Conservation (phyloP, 2,797 vertebrate species). For the Avahi laniger region DNA sequence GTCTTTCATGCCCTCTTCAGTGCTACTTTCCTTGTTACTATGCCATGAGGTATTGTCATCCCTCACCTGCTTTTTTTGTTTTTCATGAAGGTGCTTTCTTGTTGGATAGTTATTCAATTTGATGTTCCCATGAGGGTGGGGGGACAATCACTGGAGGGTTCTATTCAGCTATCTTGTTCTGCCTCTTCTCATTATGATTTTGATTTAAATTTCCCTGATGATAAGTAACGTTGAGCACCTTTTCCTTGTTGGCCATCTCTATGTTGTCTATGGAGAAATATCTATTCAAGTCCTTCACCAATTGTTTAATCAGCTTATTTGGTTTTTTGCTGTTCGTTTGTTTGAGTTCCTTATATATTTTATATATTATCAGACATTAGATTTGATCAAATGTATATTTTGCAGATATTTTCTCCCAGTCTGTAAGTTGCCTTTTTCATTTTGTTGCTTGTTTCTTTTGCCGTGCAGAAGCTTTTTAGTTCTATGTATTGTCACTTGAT, state of each 20-base stretch:
- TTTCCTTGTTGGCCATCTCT: neutral
- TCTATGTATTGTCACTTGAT: neutral
- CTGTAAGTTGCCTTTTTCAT: neutral
- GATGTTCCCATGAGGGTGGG: neutral
- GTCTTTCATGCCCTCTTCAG: too few species aligned
- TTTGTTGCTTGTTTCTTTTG: neutral
- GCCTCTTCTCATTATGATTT: neutral
- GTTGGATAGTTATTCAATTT: neutral
- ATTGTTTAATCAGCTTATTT: neutral
- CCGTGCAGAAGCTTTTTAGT: neutral
- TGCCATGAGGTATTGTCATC: too few species aligned
- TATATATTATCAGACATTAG: neutral
- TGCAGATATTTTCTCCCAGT: neutral
- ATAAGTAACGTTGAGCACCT: neutral
- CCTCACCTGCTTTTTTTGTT: neutral
- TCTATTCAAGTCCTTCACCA: neutral
- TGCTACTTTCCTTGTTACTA: too few species aligned
- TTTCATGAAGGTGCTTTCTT: neutral
- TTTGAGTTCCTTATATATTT: neutral
- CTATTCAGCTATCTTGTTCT: neutral
- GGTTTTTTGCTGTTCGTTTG: neutral
- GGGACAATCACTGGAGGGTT: neutral
- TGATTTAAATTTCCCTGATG: neutral
- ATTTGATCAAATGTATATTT: neutral
- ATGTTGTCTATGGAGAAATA: neutral